phyloP scores from a whole-genome alignment of 2,888 invertebrate genomes.

The Pterobdella sp. region DNA sequence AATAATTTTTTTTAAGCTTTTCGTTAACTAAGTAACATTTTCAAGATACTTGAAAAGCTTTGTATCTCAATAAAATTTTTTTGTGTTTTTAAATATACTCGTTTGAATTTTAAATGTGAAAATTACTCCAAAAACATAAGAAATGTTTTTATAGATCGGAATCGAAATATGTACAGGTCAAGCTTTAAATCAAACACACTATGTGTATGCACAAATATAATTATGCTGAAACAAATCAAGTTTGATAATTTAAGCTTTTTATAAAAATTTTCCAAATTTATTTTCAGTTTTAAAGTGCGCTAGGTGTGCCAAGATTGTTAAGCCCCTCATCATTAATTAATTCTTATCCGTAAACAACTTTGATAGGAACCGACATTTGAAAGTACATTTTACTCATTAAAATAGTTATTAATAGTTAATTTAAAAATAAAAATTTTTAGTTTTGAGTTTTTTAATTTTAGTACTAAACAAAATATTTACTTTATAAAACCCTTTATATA shows the following conservation, averaged over 20 bases:
- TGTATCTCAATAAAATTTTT: too few species aligned
- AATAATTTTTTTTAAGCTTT: too few species aligned
- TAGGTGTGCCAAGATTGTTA: neutral
- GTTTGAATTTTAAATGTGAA: too few species aligned
- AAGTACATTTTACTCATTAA: neutral
- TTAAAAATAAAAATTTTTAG: neutral
- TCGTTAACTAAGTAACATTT: too few species aligned
- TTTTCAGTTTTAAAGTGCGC: neutral
- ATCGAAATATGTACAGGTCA: too few species aligned
- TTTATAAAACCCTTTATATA: neutral
- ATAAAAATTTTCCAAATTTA: neutral
- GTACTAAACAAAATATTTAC: neutral
- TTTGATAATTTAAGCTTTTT: neutral
- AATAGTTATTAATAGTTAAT: neutral
- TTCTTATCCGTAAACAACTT: conserved; percentile 12
- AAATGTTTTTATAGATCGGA: too few species aligned
- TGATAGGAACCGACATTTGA: neutral
- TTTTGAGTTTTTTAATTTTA: neutral
- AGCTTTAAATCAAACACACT: too few species aligned
- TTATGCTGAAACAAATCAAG: too few species aligned
- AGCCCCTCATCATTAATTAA: neutral
- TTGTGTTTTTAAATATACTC: too few species aligned
- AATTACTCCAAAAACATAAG: too few species aligned
- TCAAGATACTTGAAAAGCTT: too few species aligned
- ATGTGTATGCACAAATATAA: too few species aligned